Percentiles rank a stretch among this genome's conserved stretches.
These are phyloP conservation scores for Cyprinodon variegatus DNA, from an alignment of 2,113 vertebrate species.

Conservation along the genomic window DNA sequence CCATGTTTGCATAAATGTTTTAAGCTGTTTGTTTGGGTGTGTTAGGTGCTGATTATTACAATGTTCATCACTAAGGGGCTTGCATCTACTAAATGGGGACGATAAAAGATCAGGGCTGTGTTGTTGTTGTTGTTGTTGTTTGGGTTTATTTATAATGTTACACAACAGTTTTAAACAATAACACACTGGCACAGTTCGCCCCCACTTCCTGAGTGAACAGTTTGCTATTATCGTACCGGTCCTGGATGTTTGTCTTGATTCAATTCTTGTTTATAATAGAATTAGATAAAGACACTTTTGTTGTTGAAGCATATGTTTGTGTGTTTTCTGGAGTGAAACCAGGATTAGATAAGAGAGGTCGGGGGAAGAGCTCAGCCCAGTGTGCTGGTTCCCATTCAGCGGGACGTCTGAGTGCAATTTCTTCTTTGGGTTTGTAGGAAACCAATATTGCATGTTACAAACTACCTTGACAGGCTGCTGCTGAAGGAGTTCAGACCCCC, in stretches of 20 bases:
- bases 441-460: conserved; percentile 10
- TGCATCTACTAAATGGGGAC: conserved; percentile 9
- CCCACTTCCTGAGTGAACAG: conserved; percentile 6
- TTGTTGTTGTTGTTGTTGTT: not conserved
- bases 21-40: conserved; percentile 29
- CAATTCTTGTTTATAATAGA: conserved; percentile 1
- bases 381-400: not conserved
- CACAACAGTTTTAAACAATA: not conserved
- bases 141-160: conserved; percentile 13
- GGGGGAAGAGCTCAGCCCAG: not conserved
- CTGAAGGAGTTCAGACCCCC: conserved; percentile 37
- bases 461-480: conserved; percentile 7
- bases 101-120: conserved; percentile 17
- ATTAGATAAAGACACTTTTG: not conserved
- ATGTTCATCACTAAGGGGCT: not conserved
- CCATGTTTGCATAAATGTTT: conserved; percentile 25
- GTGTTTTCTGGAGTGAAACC: not conserved
- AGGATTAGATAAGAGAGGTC: not conserved
- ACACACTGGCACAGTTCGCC: not conserved
- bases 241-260: not conserved
- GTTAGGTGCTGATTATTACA: conserved; percentile 26
- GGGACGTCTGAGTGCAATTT: not conserved
- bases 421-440: conserved; percentile 19
- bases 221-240: conserved; percentile 9
- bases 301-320: not conserved